Percentiles rank a stretch among this genome's conserved stretches.
Conservation (phyloP, 2,888 invertebrate species). For the Caenorhabditis macrosperma region DNA sequence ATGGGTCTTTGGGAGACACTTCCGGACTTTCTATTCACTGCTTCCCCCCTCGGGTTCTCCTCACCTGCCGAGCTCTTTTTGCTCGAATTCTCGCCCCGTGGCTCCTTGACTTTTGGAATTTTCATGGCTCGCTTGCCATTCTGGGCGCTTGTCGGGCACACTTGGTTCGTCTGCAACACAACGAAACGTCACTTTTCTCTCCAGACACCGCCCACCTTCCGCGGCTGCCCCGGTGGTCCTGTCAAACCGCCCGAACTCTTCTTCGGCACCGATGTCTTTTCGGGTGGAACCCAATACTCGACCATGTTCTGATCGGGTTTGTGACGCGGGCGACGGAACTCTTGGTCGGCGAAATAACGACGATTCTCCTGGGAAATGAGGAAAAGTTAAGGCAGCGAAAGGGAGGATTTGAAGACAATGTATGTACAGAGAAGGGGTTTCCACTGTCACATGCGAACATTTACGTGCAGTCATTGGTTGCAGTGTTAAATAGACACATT, state of each 20-base stretch:
- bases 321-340: conserved; percentile 49
- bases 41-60: not conserved
- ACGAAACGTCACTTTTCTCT: too few species aligned
- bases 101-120: conserved; percentile 64
- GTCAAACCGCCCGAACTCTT: conserved; percentile 14
- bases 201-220: too few species aligned
- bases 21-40: conserved; percentile 20
- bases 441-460: not conserved
- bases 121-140: conserved; percentile 58
- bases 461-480: not conserved
- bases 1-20: not conserved
- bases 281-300: conserved; percentile 65
- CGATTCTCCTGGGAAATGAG: conserved; percentile 44
- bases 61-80: conserved; percentile 58
- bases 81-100: conserved; percentile 42
- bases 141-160: conserved; percentile 28
- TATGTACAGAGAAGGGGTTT: not conserved
- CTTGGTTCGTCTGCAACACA: conserved; percentile 36
- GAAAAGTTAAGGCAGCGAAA: not conserved
- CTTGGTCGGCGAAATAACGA: conserved; percentile 52
- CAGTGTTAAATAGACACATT: not conserved
- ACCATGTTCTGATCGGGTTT: conserved; percentile 60
- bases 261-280: conserved; percentile 32
- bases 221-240: conserved; percentile 7
- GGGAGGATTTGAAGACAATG: not conserved